Percentiles rank a stretch among this genome's conserved stretches.
phyloP scores from a whole-genome alignment of 2,888 invertebrate genomes.

The Phlogophora meticulosa region DNA sequence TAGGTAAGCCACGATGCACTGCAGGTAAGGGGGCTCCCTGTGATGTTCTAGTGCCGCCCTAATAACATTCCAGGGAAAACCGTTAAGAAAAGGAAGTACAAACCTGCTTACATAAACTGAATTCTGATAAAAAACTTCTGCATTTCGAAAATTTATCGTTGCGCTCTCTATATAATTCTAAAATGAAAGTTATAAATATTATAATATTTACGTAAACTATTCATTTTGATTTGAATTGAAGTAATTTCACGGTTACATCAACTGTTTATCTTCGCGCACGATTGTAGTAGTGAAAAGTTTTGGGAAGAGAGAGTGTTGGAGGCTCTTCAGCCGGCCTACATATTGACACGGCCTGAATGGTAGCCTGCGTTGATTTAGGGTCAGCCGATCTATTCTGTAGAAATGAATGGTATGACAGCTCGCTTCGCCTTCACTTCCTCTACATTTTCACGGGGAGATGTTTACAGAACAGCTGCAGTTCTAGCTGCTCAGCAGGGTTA shows the following conservation, averaged over 20 bases:
- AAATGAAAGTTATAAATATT: conserved; percentile 50
- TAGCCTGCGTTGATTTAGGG: not conserved
- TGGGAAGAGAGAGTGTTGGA: conserved; percentile 20
- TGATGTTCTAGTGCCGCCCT: too few species aligned
- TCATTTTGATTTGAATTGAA: conserved; percentile 49
- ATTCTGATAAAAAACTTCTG: too few species aligned
- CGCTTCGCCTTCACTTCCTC: too few species aligned
- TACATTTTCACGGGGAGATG: too few species aligned
- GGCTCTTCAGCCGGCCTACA: not conserved
- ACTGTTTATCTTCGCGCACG: conserved; percentile 47
- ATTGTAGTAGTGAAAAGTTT: conserved; percentile 32
- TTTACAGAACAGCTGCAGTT: too few species aligned
- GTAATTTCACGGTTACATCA: conserved; percentile 52
- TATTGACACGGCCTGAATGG: not conserved
- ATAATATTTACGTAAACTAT: conserved; percentile 48
- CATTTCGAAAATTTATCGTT: conserved; percentile 14
- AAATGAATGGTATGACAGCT: too few species aligned
- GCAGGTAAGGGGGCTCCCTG: too few species aligned
- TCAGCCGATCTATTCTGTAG: too few species aligned
- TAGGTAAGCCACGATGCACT: too few species aligned
- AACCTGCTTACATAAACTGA: too few species aligned
- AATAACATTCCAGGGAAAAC: too few species aligned
- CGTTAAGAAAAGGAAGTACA: too few species aligned
- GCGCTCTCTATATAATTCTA: conserved; percentile 30
- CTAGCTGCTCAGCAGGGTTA: not conserved